phyloP scores from a whole-genome alignment of 2,888 invertebrate genomes.

The Polymixis lichenea region DNA sequence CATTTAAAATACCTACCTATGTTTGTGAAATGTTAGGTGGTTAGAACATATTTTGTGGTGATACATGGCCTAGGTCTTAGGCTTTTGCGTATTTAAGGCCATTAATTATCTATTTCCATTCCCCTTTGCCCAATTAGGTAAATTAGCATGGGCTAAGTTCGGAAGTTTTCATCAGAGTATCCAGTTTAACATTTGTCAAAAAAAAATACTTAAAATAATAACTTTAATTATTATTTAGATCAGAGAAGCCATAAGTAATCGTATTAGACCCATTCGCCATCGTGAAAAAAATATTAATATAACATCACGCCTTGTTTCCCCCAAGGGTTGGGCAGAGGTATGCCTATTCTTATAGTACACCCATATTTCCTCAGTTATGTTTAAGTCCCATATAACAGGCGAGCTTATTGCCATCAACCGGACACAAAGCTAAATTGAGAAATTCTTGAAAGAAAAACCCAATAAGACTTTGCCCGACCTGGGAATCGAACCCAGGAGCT shows the following conservation, averaged over 20 bases:
- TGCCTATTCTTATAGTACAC: too few relatives aligned
- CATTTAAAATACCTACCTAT: slow-evolving; percentile 37
- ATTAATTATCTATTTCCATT: not conserved
- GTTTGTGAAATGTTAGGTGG: slow-evolving; percentile 42
- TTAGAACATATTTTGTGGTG: slow-evolving; percentile 12
- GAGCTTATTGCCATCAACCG: too few relatives aligned
- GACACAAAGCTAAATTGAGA: too few relatives aligned
- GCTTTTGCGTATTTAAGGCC: not conserved
- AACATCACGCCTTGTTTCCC: too few relatives aligned
- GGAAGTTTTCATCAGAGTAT: not conserved
- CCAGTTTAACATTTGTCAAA: too few relatives aligned
- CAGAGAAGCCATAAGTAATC: not conserved
- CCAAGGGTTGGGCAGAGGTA: too few relatives aligned
- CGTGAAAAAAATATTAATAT: too few relatives aligned
- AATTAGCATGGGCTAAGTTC: not conserved
- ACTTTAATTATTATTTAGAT: not conserved
- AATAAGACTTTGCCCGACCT: too few relatives aligned
- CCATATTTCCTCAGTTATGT: too few relatives aligned
- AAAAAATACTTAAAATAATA: not conserved
- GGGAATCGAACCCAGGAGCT: too few relatives aligned
- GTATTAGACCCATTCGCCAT: not conserved
- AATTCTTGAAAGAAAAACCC: too few relatives aligned
- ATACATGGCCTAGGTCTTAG: not conserved
- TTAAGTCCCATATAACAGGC: too few relatives aligned
- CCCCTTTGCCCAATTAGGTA: not conserved